These are phyloP conservation scores for Hippocampus kuda DNA, from an alignment of 2,797 vertebrate genomes.

Conservation along the genomic window DNA sequence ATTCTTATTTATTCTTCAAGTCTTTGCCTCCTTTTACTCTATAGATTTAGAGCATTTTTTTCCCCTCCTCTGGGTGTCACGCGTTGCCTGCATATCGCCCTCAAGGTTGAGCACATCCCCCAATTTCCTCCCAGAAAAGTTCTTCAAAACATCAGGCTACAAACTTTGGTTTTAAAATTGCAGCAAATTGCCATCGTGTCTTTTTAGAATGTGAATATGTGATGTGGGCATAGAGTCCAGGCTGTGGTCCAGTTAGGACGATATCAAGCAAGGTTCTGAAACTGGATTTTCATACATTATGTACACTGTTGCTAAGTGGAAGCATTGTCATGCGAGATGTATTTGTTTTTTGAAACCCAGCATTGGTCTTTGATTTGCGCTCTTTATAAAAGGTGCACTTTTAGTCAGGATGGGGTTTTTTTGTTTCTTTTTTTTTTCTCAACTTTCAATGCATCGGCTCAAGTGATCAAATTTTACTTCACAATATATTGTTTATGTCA, in stretches of 20 bases:
- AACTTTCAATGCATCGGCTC: neutral
- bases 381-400: conserved; percentile 37
- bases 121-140: neutral
- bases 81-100: conserved; percentile 31
- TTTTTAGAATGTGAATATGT: conserved; percentile 15
- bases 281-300: conserved; percentile 38
- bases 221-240: conserved; percentile 7
- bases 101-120: neutral
- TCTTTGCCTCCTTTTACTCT: conserved; percentile 20
- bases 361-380: conserved; percentile 1
- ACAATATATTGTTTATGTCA: conserved; percentile 30
- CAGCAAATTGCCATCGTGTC: conserved; percentile 24
- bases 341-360: conserved; percentile 14
- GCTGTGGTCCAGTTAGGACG: conserved; percentile 16
- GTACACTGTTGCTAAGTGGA: conserved; percentile 23
- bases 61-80: conserved; percentile 44
- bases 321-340: conserved; percentile 15
- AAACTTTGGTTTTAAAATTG: neutral
- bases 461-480: conserved; percentile 37
- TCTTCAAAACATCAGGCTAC: neutral
- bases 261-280: conserved; percentile 32
- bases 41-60: conserved; percentile 33
- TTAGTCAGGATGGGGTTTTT: conserved; percentile 23
- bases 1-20: conserved; percentile 56
- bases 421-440: neutral